Evolutionary conservation across 2,797 vertebrate species (phyloP).

Genomic region (Thamnophis elegans): DNA sequence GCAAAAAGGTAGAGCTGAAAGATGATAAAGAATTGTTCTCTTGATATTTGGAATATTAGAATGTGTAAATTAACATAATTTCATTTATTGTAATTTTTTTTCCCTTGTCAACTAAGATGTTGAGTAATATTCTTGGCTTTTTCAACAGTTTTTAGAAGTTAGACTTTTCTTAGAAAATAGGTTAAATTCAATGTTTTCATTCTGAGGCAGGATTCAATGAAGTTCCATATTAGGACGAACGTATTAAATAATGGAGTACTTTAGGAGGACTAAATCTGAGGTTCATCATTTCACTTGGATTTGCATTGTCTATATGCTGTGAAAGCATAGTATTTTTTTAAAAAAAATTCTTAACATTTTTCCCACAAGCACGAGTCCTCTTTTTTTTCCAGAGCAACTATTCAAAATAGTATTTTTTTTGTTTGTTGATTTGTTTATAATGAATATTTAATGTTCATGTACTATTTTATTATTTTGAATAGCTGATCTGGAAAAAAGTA

Average conservation of each 20-base stretch:
- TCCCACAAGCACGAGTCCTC: background rate
- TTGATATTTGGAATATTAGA: constrained; percentile 19
- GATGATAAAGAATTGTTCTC: background rate
- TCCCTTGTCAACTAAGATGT: constrained; percentile 17
- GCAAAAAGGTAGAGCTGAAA: background rate
- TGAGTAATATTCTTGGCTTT: constrained; percentile 4
- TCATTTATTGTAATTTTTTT: background rate
- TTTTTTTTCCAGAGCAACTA: background rate
- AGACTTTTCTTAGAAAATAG: constrained; percentile 35
- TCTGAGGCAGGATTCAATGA: background rate
- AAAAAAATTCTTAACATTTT: background rate
- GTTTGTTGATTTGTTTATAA: background rate
- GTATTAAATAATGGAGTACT: background rate
- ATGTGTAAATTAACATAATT: constrained; percentile 11
- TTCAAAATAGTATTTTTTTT: background rate
- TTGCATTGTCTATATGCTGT: background rate
- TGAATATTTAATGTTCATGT: background rate
- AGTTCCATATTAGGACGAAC: too few species aligned
- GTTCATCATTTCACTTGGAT: background rate
- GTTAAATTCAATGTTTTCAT: background rate
- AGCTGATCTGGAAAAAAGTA: background rate
- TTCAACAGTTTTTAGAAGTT: constrained; percentile 27
- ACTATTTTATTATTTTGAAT: background rate
- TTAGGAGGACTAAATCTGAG: background rate
- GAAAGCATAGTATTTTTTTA: background rate